Evolutionary conservation across 2,797 vertebrate genomes (phyloP).

Genomic region (Picus viridis): DNA sequence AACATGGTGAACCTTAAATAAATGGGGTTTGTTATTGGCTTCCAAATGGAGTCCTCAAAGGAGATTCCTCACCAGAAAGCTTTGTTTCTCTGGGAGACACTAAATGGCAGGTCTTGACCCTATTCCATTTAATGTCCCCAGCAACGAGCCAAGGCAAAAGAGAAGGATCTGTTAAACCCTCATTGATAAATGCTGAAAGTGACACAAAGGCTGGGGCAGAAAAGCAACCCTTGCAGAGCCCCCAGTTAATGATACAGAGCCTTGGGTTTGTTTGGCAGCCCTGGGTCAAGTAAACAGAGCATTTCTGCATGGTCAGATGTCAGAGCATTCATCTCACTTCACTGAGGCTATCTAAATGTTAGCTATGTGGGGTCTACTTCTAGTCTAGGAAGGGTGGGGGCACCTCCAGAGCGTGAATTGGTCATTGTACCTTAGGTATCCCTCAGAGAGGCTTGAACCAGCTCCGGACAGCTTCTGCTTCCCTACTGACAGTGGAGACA

Average conservation of each 20-base stretch:
- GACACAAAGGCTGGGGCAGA: neutral
- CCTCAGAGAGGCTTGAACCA: neutral
- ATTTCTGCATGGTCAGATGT: neutral
- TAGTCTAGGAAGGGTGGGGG: neutral
- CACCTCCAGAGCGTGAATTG: neutral
- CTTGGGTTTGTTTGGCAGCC: neutral
- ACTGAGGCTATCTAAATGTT: neutral
- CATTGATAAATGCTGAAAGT: neutral
- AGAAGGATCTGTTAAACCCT: neutral
- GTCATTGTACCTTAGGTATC: neutral
- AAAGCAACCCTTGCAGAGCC: neutral
- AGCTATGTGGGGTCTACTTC: neutral
- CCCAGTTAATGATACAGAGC: neutral
- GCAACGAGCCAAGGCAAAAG: neutral
- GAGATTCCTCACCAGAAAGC: neutral
- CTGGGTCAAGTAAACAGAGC: neutral
- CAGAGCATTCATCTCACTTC: neutral
- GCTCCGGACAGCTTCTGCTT: neutral
- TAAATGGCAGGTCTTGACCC: neutral
- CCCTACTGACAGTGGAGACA: neutral
- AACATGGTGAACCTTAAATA: neutral
- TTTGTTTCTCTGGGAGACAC: neutral
- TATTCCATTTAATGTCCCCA: neutral
- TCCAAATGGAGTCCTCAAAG: neutral
- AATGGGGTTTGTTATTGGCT: neutral